Conservation (phyloP, 2,113 vertebrate species). For the Seriola quinqueradiata region DNA sequence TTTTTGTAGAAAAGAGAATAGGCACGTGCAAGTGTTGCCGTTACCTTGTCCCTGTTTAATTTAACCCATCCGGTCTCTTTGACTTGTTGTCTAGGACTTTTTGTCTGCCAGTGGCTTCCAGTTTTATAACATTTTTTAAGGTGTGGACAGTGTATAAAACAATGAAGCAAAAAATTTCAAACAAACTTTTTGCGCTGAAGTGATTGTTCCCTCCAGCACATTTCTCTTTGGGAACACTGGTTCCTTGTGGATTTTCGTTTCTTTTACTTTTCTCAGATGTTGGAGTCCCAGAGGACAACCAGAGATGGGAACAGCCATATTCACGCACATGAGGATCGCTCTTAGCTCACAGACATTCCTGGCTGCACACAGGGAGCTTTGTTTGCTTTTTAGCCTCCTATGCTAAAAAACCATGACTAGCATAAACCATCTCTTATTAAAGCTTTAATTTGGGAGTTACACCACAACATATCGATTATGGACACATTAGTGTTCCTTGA, state of each 20-base stretch:
- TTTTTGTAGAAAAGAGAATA: constrained; percentile 84
- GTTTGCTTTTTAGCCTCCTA: constrained; percentile 67
- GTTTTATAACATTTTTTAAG: constrained; percentile 83
- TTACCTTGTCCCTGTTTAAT: constrained; percentile 73
- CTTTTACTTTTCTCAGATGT: constrained; percentile 28
- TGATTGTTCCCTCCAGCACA: constrained; percentile 77
- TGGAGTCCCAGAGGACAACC: constrained; percentile 57
- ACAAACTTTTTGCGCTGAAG: constrained; percentile 65
- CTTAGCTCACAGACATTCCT: constrained; percentile 64
- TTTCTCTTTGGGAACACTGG: constrained; percentile 68
- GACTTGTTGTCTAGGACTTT: constrained; percentile 75
- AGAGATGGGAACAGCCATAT: constrained; percentile 76
- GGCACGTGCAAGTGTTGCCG: constrained; percentile 69
- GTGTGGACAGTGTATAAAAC: constrained; percentile 72
- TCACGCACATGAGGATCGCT: constrained; percentile 65
- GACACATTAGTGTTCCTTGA: constrained; percentile 71
- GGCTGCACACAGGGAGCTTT: constrained; percentile 53
- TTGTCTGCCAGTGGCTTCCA: constrained; percentile 86
- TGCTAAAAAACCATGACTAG: constrained; percentile 56
- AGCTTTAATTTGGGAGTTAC: constrained; percentile 82
- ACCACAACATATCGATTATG: constrained; percentile 68
- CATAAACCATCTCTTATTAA: constrained; percentile 65
- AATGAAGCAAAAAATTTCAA: constrained; percentile 81
- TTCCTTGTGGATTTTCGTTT: constrained; percentile 51
- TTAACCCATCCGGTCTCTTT: constrained; percentile 69